Base-by-base conservation (phyloP, 2,888 invertebrate genomes). In the Macroteleia sp. region DNA sequence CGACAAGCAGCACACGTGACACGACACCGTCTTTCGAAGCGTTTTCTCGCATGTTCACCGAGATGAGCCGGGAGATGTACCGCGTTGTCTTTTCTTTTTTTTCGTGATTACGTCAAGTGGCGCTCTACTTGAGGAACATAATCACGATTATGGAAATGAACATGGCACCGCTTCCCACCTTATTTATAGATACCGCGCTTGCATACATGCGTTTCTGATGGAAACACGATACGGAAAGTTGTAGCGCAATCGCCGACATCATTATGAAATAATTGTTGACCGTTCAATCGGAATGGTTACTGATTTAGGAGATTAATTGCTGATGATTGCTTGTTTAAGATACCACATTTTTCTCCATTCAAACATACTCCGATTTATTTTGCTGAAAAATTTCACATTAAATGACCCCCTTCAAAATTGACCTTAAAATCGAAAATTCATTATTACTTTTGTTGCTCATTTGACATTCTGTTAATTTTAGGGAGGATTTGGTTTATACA, bases 121-220 rank as follows among this genome's bases (percentile, higher is more conserved):
- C 69, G 76, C 69, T 76, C 75, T 48, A 75, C 75, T 75, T 75
- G 61, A 62, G 50, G 36, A 69, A 69, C 67, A 75, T 69, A 75
- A 75, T 69, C 67, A 62, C 59, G 62, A 67, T 75, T 62, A 75
- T 67, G 62, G 75, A 75, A 67, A 75, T 75, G 67, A 75, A 69
- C 67, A 54, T 48, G 69, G 56, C 36, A 50, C 57, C 34, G 44
- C 66, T 74, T 66, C 57, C 52, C 57, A 74, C 59, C 59, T 74
- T 66, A 66, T 74, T 66, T 74, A 74, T 66, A 46, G 59, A 74
- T 19, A 50, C 64, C 48, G 64, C 22, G 30, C 54, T 61, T 44
- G 50, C 52, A 30, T 67, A 75, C 67, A 75, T 30, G 67, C 54
- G 67, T 75, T 75, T 75, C 61, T 70, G 64, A 70, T 64, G 39